A percentile compares a stretch with the other conserved stretches of the same genome.
Conservation (phyloP, 2,113 vertebrate species). For the Serilophus lunatus region DNA sequence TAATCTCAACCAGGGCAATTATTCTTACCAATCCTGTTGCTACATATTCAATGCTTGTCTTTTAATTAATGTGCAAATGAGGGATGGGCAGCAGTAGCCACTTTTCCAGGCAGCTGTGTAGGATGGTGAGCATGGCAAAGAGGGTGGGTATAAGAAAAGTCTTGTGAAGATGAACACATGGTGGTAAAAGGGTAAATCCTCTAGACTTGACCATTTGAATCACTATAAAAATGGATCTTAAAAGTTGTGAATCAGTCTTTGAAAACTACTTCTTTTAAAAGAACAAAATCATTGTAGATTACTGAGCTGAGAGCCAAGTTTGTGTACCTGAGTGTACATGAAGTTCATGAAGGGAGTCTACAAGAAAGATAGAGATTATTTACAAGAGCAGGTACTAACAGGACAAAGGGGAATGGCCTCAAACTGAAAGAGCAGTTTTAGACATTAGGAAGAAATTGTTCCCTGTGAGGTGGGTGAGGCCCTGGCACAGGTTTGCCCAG, state of each 20-base stretch:
- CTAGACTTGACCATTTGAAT: background rate
- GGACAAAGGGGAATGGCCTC: background rate
- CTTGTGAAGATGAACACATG: background rate
- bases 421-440: background rate
- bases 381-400: background rate
- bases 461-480: accelerated
- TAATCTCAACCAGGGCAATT: background rate
- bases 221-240: background rate
- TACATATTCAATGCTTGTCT: background rate
- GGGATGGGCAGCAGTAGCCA: background rate
- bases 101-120: background rate
- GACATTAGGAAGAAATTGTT: background rate
- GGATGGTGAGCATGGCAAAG: background rate
- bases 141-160: background rate
- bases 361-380: background rate
- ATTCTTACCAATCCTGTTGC: background rate
- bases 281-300: background rate
- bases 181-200: background rate
- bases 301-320: background rate
- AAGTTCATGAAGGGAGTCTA: background rate
- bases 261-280: background rate
- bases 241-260: background rate
- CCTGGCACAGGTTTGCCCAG: background rate
- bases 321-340: background rate
- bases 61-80: background rate